Evolutionary conservation across 2,888 invertebrate genomes (phyloP).

Genomic region (Melanophora roralis): DNA sequence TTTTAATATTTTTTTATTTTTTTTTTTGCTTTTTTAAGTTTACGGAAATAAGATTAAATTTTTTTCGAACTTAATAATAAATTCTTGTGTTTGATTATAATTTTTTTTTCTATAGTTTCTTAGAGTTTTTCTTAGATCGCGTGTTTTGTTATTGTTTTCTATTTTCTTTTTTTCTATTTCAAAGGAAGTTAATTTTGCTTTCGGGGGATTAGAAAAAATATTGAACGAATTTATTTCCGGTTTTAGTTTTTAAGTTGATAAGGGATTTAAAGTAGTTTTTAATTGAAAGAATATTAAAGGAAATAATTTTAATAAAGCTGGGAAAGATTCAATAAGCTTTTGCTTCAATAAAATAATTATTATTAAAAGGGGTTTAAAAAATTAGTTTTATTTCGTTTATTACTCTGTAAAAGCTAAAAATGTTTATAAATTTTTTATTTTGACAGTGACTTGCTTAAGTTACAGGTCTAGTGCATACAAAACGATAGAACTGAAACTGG

Average conservation of each 20-base stretch:
- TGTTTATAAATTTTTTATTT: too few species aligned
- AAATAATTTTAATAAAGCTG: too few species aligned
- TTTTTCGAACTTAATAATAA: constrained; percentile 13
- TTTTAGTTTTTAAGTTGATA: constrained; percentile 1
- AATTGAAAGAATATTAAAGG: not conserved
- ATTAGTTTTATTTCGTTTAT: too few species aligned
- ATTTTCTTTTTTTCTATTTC: not conserved
- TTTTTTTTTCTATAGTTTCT: not conserved
- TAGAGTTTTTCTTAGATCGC: constrained; percentile 35
- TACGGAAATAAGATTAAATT: constrained; percentile 45
- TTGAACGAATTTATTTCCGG: constrained; percentile 56
- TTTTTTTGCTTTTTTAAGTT: constrained; percentile 18
- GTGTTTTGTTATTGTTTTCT: constrained; percentile 32
- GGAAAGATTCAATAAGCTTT: too few species aligned
- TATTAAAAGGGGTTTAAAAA: too few species aligned
- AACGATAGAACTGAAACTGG: too few species aligned
- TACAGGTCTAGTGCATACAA: too few species aligned
- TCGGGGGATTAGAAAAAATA: constrained; percentile 13
- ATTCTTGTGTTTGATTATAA: constrained; percentile 3
- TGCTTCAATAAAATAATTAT: too few species aligned
- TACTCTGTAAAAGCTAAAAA: too few species aligned
- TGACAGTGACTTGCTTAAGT: too few species aligned
- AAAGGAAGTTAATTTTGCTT: constrained; percentile 47
- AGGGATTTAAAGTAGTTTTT: not conserved
- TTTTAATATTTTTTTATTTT: not conserved